Conservation (phyloP, 2,113 vertebrate genomes). For the Herpetotheres cachinnans region DNA sequence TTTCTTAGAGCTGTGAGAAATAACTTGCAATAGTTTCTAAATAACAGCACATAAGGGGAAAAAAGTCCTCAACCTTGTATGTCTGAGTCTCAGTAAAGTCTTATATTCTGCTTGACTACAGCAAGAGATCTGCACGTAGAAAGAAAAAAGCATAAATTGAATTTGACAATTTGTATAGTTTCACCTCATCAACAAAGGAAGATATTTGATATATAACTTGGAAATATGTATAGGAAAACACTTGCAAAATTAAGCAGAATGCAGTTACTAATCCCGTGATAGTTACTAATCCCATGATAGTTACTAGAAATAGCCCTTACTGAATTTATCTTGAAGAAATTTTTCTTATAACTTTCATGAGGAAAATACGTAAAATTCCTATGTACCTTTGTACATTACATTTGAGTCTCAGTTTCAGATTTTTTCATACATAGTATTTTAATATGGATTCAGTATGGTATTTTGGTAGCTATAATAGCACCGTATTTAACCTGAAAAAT, state of each 20-base stretch:
- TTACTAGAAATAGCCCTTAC: not conserved
- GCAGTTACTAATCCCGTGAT: not conserved
- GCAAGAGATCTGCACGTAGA: not conserved
- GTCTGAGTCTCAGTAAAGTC: not conserved
- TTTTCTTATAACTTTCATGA: not conserved
- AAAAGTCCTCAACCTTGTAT: not conserved
- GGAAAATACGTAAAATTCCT: not conserved
- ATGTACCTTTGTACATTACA: not conserved
- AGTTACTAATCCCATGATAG: not conserved
- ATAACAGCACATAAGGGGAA: not conserved
- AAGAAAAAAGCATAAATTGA: not conserved
- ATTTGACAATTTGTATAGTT: not conserved
- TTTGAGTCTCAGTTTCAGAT: not conserved
- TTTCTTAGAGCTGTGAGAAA: conserved; percentile 2
- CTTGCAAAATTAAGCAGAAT: not conserved
- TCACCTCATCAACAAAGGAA: not conserved
- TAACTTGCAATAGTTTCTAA: conserved; percentile 5
- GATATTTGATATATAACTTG: not conserved
- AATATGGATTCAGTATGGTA: not conserved
- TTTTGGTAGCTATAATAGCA: not conserved
- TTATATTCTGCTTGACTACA: not conserved
- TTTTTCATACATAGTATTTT: not conserved
- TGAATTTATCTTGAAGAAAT: not conserved
- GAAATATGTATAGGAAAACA: not conserved
- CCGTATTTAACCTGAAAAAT: not conserved